phyloP scores from a whole-genome alignment of 2,113 vertebrate species.

The Tragelaphus buxtoni region DNA sequence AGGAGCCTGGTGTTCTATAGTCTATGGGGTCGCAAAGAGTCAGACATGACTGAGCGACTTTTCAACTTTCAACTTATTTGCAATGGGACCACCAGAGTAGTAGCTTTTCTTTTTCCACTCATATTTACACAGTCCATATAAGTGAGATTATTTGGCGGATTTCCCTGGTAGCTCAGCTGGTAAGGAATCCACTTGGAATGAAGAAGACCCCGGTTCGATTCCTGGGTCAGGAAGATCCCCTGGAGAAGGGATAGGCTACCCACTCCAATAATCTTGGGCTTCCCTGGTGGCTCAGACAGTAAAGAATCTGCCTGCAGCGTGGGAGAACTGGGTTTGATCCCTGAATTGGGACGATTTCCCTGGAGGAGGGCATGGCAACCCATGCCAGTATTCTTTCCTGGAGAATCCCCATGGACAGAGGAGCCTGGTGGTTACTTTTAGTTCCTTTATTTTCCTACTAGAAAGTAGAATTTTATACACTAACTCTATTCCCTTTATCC shows the following conservation, averaged over 20 bases:
- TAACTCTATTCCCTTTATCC: background rate
- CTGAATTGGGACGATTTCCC: background rate
- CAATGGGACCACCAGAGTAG: background rate
- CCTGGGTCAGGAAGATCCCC: background rate
- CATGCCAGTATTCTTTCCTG: background rate
- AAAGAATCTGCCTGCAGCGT: background rate
- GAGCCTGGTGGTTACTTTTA: background rate
- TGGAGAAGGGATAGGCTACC: background rate
- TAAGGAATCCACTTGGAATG: background rate
- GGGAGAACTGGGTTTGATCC: background rate
- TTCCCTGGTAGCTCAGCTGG: background rate
- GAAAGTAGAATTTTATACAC: background rate
- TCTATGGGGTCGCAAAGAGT: fast-evolving
- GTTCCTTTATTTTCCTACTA: background rate
- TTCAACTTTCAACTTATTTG: too few species aligned
- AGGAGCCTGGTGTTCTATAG: background rate
- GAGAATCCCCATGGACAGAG: background rate
- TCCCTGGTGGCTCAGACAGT: background rate
- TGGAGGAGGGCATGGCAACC: background rate
- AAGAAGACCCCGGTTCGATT: fast-evolving
- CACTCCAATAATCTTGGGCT: background rate
- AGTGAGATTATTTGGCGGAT: background rate
- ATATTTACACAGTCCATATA: background rate
- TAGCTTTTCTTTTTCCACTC: background rate
- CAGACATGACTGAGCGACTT: fast-evolving